These are phyloP conservation scores for Altica lythri DNA, from an alignment of 2,888 invertebrate genomes.

Conservation along the genomic window DNA sequence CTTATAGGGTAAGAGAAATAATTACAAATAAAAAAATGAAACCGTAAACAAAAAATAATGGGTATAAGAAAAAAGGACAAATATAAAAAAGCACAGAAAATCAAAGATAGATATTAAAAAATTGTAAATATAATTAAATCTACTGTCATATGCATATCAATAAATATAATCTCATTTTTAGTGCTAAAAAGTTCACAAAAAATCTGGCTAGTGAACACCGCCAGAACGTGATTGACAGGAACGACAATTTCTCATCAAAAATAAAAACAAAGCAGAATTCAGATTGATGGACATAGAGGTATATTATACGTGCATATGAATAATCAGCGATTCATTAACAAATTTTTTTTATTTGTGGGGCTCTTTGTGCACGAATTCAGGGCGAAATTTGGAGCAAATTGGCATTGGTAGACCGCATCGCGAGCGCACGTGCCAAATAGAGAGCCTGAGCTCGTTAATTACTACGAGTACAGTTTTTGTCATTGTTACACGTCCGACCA, in stretches of 20 bases:
- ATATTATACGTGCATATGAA: slow-evolving; percentile 18
- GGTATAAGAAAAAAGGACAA: not conserved
- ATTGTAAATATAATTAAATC: too few species aligned
- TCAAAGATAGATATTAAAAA: too few species aligned
- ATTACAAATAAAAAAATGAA: too few species aligned
- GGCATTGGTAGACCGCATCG: slow-evolving; percentile 38
- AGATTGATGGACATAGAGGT: slow-evolving; percentile 13
- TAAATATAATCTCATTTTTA: too few species aligned
- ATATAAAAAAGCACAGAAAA: too few species aligned
- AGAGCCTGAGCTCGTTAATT: slow-evolving; percentile 41
- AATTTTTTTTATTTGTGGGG: slow-evolving; percentile 11
- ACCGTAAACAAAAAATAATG: too few species aligned
- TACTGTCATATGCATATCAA: too few species aligned
- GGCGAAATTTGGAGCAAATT: slow-evolving; percentile 31
- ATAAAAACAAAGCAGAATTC: not conserved
- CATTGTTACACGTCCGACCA: slow-evolving; percentile 40
- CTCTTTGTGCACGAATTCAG: slow-evolving; percentile 8
- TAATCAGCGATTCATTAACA: slow-evolving; percentile 22
- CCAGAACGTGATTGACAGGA: slow-evolving; percentile 1
- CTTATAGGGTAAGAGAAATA: too few species aligned
- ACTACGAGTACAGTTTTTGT: slow-evolving; percentile 43
- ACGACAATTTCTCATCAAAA: not conserved
- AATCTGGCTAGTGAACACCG: not conserved
- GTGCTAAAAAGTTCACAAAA: too few species aligned
- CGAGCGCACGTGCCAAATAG: slow-evolving; percentile 39